These are phyloP conservation scores for Lordiphosa stackelbergi DNA, from an alignment of 1,140 invertebrate genomes.

Conservation along the genomic window DNA sequence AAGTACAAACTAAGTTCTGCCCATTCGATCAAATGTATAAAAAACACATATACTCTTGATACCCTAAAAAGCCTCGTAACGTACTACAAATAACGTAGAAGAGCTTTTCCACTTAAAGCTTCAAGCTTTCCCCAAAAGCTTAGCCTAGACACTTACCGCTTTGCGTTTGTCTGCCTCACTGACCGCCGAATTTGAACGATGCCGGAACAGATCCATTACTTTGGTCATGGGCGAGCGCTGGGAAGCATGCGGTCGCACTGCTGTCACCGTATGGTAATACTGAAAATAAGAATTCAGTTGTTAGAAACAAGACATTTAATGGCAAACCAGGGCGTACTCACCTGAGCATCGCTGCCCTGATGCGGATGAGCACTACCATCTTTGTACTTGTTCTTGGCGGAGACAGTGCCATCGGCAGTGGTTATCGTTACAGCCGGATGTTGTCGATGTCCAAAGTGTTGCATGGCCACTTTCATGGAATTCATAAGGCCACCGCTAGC, in stretches of 20 bases:
- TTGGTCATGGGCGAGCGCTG: constrained; percentile 86
- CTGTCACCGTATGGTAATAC: constrained; percentile 84
- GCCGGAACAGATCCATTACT: constrained; percentile 93
- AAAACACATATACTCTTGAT: no score
- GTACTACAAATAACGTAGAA: neutral
- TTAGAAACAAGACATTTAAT: no score
- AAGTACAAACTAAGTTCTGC: no score
- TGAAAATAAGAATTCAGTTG: constrained; percentile 45
- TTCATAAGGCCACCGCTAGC: constrained; percentile 81
- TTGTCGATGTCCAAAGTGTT: constrained; percentile 81
- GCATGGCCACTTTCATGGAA: constrained; percentile 87
- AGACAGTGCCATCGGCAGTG: constrained; percentile 61
- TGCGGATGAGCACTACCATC: constrained; percentile 84
- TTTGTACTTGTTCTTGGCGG: constrained; percentile 77
- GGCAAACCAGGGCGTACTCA: constrained; percentile 32
- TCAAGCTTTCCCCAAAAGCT: neutral
- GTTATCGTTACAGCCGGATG: constrained; percentile 77
- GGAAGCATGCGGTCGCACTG: constrained; percentile 77
- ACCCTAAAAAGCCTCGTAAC: neutral
- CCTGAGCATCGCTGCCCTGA: constrained; percentile 78
- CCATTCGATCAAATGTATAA: no score
- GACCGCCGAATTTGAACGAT: constrained; percentile 85
- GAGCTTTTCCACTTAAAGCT: neutral
- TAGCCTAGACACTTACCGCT: constrained; percentile 81
- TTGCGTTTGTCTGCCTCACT: constrained; percentile 85